A percentile compares a stretch with the other conserved stretches of the same genome.
Evolutionary conservation across 2,888 invertebrate species (phyloP).

Genomic region (Tillus elongatus): DNA sequence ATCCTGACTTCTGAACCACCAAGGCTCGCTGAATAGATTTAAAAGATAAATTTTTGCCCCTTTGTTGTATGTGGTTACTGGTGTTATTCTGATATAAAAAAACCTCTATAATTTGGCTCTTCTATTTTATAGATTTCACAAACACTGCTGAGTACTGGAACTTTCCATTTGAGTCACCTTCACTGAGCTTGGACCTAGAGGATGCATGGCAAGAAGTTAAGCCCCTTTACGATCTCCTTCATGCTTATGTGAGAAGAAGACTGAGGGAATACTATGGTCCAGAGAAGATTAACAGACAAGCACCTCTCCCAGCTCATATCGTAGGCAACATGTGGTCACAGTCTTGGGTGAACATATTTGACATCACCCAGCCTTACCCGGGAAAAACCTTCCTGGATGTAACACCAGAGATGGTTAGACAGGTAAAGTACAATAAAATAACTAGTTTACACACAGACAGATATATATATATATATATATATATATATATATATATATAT

Average conservation of each 20-base stretch:
- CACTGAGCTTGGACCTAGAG: constrained; percentile 69
- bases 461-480: no score
- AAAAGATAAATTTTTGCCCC: no score
- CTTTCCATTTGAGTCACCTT: constrained; percentile 71
- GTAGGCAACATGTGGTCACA: constrained; percentile 89
- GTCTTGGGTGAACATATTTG: constrained; percentile 74
- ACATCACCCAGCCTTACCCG: constrained; percentile 75
- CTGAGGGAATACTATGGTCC: constrained; percentile 77
- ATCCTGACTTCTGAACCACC: no score
- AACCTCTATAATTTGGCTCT: no score
- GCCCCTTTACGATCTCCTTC: constrained; percentile 78
- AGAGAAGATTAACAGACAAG: constrained; percentile 67
- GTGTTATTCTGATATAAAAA: no score
- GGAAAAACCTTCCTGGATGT: constrained; percentile 76
- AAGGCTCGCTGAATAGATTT: no score
- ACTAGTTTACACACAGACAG: no score
- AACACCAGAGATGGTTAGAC: constrained; percentile 69
- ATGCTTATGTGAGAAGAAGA: constrained; percentile 80
- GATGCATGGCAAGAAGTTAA: constrained; percentile 76
- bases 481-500: no score
- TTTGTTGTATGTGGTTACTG: no score
- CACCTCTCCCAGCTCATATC: constrained; percentile 77
- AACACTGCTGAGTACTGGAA: constrained; percentile 86
- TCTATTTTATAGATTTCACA: constrained; percentile 77
- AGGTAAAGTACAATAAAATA: constrained; percentile 42